phyloP scores from a whole-genome alignment of 2,888 invertebrate species.

The Lamellibrachia satsuma region DNA sequence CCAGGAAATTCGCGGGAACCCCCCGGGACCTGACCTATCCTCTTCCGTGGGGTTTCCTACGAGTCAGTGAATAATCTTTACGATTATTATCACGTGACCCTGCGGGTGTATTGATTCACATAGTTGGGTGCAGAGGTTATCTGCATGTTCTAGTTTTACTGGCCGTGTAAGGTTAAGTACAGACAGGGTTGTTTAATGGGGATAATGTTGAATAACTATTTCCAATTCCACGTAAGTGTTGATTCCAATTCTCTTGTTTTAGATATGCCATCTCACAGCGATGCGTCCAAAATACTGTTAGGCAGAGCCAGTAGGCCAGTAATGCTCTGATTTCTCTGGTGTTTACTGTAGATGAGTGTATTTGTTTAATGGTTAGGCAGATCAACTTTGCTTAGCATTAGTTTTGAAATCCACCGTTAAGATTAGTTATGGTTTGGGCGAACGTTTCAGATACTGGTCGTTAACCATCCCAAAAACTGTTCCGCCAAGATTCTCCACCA shows the following conservation, averaged over 20 bases:
- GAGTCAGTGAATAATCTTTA: conserved; percentile 9
- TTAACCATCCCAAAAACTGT: neutral
- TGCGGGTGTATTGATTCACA: neutral
- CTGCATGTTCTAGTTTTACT: neutral
- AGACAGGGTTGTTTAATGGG: neutral
- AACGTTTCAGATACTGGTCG: neutral
- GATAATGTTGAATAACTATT: neutral
- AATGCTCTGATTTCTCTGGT: neutral
- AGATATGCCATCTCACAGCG: neutral
- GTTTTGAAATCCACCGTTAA: neutral
- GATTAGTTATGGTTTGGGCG: neutral
- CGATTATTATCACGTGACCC: neutral
- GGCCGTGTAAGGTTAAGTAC: neutral
- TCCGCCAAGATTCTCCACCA: neutral
- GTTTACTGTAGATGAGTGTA: neutral
- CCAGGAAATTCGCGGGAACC: neutral
- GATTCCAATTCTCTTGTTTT: neutral
- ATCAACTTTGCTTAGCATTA: neutral
- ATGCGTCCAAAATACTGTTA: neutral
- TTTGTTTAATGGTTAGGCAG: neutral
- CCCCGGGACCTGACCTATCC: neutral
- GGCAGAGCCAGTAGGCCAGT: no score
- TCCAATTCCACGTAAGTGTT: neutral
- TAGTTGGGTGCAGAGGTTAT: neutral
- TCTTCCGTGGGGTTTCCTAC: neutral